Evolutionary conservation across 2,888 invertebrate genomes (phyloP), one percentile per base, ranked within the genome.

Genomic region (Diaperis boleti): DNA sequence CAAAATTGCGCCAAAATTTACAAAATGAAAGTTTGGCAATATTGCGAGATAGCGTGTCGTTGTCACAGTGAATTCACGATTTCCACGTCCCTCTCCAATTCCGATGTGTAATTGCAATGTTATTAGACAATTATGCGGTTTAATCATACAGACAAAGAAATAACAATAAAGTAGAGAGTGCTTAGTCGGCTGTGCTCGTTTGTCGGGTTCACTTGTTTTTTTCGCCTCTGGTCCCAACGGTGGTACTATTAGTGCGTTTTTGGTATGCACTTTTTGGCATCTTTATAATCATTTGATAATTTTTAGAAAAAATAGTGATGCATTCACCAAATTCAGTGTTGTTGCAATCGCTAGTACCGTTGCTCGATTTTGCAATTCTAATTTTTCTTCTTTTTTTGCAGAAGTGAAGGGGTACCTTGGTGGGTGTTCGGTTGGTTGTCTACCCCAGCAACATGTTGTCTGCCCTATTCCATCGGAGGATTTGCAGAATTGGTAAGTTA

Each of bases 391-490:
- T 42, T 55, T 41, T 14, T 7, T n/a, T 17, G 39, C 22, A 20
- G 18, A 50, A 54, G 55, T 55, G 55, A 55, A 55, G 55, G 55
- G 55, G 41, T 31, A 39, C 52, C 52, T 52, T 41, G 55, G 41
- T 41, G 42, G 14, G 13, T 41, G 42, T 31, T 14, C 41, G 14
- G 20, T 10, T 55, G 55, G 42, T 54, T 54, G 54, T 22, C 41
- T 55, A 42, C 2, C 2, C 20, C 26, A 1, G 15, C 26, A 41
- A 49, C n/a, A 55, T 55, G 55, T 29, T 55, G 22, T 42, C 29
- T 10, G 31, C 13, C 10, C 13, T 42, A 7, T 42, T 29, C n/a
- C 26, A 22, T 11, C 14, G 37, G 13, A 42, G 26, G 42, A n/a
- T 13, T n/a, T 41, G 55, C 18, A 29, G 26, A 5, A 13, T 41